phyloP scores from a whole-genome alignment of 2,797 vertebrate genomes.

The Oreochromis grahami region DNA sequence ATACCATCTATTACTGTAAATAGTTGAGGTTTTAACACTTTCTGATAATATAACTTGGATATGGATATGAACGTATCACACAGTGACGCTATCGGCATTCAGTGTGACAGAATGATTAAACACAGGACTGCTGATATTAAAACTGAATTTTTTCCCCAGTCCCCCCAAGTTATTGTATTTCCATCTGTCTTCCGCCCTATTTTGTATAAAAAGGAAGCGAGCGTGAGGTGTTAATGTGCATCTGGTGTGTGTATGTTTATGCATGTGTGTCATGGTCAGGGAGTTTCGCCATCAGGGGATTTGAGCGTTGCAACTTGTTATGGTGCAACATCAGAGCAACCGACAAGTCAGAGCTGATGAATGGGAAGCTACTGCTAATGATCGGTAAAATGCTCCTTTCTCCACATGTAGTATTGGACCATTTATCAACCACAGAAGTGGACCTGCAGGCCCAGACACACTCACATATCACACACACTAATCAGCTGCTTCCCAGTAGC shows the following conservation, averaged over 20 bases:
- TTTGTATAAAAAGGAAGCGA: background rate
- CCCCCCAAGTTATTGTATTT: constrained; percentile 8
- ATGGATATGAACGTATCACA: background rate
- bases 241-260: background rate
- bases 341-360: constrained; percentile 47
- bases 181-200: background rate
- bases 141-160: background rate
- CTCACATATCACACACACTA: constrained; percentile 42
- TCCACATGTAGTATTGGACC: constrained; percentile 37
- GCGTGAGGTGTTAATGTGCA: background rate
- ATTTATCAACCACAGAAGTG: constrained; percentile 49
- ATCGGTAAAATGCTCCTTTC: constrained; percentile 54
- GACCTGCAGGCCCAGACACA: constrained; percentile 38
- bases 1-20: background rate
- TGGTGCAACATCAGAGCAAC: constrained; percentile 67
- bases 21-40: background rate
- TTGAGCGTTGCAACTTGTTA: constrained; percentile 49
- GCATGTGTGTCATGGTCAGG: constrained; percentile 6
- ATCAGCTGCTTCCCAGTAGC: constrained; percentile 48
- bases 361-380: constrained; percentile 55
- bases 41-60: background rate
- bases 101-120: background rate
- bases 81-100: background rate
- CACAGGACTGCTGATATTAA: background rate
- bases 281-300: constrained; percentile 29